Conservation (phyloP, 2,888 invertebrate genomes). For the Coleophora flavipennella region DNA sequence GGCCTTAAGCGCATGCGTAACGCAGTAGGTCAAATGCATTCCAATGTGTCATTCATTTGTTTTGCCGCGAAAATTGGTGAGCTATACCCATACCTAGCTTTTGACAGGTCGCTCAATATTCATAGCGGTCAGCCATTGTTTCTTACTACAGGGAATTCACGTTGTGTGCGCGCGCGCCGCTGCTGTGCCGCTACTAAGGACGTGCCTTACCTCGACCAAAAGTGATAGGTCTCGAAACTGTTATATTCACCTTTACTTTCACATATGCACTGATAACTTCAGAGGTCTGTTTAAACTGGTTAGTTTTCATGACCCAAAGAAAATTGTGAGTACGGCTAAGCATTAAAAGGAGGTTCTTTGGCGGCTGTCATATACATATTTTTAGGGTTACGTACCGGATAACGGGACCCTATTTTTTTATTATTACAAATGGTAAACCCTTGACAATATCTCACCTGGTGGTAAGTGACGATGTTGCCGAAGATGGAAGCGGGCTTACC, state of each 20-base stretch:
- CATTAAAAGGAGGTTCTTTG: conserved; percentile 6
- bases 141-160: conserved; percentile 57
- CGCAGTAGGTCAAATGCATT: conserved; percentile 2
- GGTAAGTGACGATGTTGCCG: too few species aligned
- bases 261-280: conserved; percentile 20
- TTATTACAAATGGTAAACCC: too few species aligned
- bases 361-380: conserved; percentile 3
- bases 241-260: conserved; percentile 18
- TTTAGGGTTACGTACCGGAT: too few species aligned
- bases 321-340: conserved; percentile 57
- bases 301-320: conserved; percentile 57
- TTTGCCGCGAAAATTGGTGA: conserved; percentile 43
- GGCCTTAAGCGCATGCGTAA: too few species aligned
- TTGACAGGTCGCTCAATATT: conserved; percentile 49
- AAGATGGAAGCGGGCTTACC: too few species aligned
- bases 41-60: conserved; percentile 2
- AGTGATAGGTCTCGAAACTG: conserved; percentile 32
- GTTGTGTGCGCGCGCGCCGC: conserved; percentile 47
- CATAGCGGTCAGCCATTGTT: conserved; percentile 62
- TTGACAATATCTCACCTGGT: too few species aligned
- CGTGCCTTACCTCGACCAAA: conserved; percentile 51
- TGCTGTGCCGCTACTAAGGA: conserved; percentile 48
- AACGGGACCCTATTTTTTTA: too few species aligned
- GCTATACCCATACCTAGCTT: conserved; percentile 40
- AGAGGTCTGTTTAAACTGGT: conserved; percentile 36